phyloP scores from a whole-genome alignment of 2,888 invertebrate genomes.

The Labia minor region DNA sequence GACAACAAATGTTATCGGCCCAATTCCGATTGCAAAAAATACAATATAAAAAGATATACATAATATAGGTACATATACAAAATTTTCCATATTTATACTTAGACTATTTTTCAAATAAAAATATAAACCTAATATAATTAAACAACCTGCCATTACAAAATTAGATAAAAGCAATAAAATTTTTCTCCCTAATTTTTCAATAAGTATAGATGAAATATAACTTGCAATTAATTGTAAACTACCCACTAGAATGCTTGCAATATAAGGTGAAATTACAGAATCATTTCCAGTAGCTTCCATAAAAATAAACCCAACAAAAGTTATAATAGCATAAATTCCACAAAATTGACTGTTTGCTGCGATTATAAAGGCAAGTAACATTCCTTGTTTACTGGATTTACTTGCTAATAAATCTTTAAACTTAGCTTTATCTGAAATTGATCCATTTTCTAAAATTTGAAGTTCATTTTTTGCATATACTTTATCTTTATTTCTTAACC shows the following conservation, averaged over 20 bases:
- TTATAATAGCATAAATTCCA: not conserved
- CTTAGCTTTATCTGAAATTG: not conserved
- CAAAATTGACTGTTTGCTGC: not conserved
- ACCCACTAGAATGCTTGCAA: not conserved
- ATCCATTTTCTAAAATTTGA: not conserved
- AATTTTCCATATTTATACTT: not conserved
- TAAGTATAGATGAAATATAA: not conserved
- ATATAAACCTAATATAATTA: not conserved
- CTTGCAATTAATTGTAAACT: not conserved
- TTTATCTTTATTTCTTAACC: not conserved
- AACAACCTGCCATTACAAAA: not conserved
- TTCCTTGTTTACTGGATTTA: not conserved
- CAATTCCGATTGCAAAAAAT: not conserved
- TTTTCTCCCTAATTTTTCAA: not conserved
- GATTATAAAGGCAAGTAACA: not conserved
- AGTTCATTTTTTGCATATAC: not conserved
- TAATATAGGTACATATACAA: not conserved
- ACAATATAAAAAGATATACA: not conserved
- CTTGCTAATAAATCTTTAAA: not conserved
- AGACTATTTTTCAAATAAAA: not conserved
- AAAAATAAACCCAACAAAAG: constrained; percentile 3
- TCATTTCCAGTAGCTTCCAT: not conserved
- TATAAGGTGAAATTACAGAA: not conserved
- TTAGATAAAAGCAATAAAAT: not conserved
- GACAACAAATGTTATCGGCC: not conserved